Evolutionary conservation across 2,113 vertebrate genomes (phyloP), one percentile per base, ranked within the genome.

Genomic region (Smithornis capensis): DNA sequence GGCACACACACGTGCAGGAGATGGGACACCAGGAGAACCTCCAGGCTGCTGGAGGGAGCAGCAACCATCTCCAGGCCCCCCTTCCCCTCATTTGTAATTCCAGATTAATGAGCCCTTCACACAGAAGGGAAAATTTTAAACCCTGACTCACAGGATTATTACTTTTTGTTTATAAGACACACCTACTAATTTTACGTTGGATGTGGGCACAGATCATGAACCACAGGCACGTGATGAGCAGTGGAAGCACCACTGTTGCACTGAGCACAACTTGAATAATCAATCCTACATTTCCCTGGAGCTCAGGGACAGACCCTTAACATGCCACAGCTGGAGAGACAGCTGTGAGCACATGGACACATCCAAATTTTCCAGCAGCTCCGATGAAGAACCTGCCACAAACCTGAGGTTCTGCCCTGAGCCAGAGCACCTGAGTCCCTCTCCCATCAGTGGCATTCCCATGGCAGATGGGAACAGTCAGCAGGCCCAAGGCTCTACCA

Each of bases 1-100:
- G 0, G 44, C 25, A 78, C 50, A 68, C 69, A 25, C 1, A 1
- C 5, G 18, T 27, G n/a, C 49, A 76, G 56, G 75, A 49, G 49
- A 23, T 0, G 0, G 31, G 40, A 14, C 42, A 69, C 14, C 38
- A 83, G 73, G 40, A 84, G 25, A 33, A 29, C 52, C 42, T 55
- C 56, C 17, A 47, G 1, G 47, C 60, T 69, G 53, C 55, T 5
- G 6, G 55, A 55, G 73, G 71, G 28, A 83, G 75, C 53, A 91
- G 63, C 59, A 92, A 83, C 60, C 44, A 29, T 56, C 78, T 71
- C 45, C n/a, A 82, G n/a, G 12, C 68, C 7, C 19, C 95, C 94
- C 94, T 96, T 95, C 81, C 89, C 91, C 81, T 95, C 70, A 87
- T 56, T 97, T 95, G 94, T 95, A 94, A 97, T 97, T 95, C 96